These are phyloP conservation scores for Lycopodina hypogea DNA, from an alignment of 37 sponge, comb jelly and placozoan species.

Conservation along the genomic window DNA sequence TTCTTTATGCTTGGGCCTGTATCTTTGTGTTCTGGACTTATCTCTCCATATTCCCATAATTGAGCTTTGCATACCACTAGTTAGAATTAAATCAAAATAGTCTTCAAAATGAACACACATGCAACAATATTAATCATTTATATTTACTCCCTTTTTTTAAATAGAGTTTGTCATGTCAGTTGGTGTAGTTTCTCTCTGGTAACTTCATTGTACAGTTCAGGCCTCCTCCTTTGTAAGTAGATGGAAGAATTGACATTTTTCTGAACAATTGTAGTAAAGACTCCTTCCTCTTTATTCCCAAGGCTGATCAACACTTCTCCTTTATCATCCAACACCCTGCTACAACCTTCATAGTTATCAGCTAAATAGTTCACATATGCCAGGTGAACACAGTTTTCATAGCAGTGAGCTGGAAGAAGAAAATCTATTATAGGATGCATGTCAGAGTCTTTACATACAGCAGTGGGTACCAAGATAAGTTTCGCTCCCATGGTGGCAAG, in stretches of 20 bases:
- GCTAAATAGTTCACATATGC: slow-evolving; percentile 54
- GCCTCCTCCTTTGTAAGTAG: slow-evolving; percentile 16
- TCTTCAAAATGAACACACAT: too few relatives aligned
- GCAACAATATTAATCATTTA: too few relatives aligned
- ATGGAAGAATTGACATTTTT: background rate
- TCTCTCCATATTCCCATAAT: too few relatives aligned
- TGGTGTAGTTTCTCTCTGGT: background rate
- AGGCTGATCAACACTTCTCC: slow-evolving; percentile 20
- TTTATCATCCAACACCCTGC: slow-evolving; percentile 7
- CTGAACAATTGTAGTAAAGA: slow-evolving; percentile 17
- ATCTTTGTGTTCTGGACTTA: too few relatives aligned
- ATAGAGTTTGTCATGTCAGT: too few relatives aligned
- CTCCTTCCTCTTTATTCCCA: slow-evolving; percentile 14
- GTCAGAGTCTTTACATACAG: background rate
- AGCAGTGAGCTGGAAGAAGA: slow-evolving; percentile 22
- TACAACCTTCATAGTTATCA: slow-evolving; percentile 7
- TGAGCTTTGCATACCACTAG: too few relatives aligned
- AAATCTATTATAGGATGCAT: background rate
- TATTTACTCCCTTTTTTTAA: too few relatives aligned
- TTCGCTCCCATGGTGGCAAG: slow-evolving; percentile 46
- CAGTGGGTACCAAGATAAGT: slow-evolving; percentile 37
- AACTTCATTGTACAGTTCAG: slow-evolving; percentile 27
- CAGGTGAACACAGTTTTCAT: slow-evolving; percentile 45
- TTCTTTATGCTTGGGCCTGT: too few relatives aligned
- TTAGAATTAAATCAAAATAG: too few relatives aligned